These are phyloP conservation scores for Drosophila fuyamai DNA, from an alignment of 1,140 invertebrate genomes.

Conservation along the genomic window DNA sequence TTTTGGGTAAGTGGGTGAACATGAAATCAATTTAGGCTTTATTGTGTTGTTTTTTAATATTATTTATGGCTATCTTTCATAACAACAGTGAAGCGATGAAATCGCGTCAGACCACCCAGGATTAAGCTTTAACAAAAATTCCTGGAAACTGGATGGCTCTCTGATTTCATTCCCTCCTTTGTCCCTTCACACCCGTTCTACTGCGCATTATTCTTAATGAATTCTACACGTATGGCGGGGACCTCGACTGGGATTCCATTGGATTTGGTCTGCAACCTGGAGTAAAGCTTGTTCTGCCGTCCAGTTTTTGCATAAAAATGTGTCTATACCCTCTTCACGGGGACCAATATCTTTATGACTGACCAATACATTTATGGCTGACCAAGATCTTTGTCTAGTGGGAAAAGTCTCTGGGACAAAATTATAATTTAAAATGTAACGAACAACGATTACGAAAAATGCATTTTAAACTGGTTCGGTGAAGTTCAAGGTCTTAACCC, in stretches of 20 bases:
- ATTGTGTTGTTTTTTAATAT: slow-evolving; percentile 24
- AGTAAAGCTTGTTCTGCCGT: slow-evolving; percentile 61
- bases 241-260: slow-evolving; percentile 21
- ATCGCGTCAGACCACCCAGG: slow-evolving; percentile 65
- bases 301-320: slow-evolving; percentile 70
- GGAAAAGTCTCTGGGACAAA: background rate
- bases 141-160: slow-evolving; percentile 55
- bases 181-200: slow-evolving; percentile 15
- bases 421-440: slow-evolving; percentile 1
- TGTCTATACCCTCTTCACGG: slow-evolving; percentile 21
- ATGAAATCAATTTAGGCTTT: background rate
- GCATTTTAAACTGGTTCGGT: slow-evolving; percentile 3
- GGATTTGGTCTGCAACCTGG: slow-evolving; percentile 20
- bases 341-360: background rate
- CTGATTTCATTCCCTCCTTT: slow-evolving; percentile 7
- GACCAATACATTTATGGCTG: background rate
- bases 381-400: slow-evolving; percentile 5
- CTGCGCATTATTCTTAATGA: slow-evolving; percentile 77
- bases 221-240: slow-evolving; percentile 65
- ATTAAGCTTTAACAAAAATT: slow-evolving; percentile 65
- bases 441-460: slow-evolving; percentile 9
- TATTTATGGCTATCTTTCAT: slow-evolving; percentile 16
- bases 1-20: background rate
- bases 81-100: slow-evolving; percentile 22
- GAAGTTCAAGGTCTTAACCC: slow-evolving; percentile 32